Base-by-base conservation (phyloP, 2,113 vertebrate species). In the Calcarius ornatus region DNA sequence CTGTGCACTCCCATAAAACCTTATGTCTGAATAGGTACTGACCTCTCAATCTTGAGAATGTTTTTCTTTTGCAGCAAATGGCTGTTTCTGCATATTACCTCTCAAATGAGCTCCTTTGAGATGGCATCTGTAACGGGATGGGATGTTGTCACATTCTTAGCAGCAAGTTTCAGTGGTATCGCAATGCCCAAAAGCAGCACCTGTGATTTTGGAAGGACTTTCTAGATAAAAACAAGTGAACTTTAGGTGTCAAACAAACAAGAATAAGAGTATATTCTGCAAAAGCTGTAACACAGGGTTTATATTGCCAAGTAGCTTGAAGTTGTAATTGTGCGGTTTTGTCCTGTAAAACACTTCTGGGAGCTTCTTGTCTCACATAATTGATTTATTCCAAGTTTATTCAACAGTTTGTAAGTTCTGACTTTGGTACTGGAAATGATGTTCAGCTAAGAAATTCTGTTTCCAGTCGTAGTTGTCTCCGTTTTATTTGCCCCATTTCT, bases 1-100 rank as follows among this genome's bases (percentile, higher is more conserved):
- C 38, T 83, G 65, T 90, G 77, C 45, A 35, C 78, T 82, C 73
- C 86, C 86, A 72, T 96, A 89, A 95, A 95, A 92, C 73, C 38
- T 79, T 42, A 47, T 82, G 54, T 69, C 84, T 83, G 83, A 75
- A 65, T 68, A 81, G 72, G 37, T 57, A 70, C 23, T 91, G 91
- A 90, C 93, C 80, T 95, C 91, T 90, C 70, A 80, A 89, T 95
- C 68, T 86, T 60, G 23, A 85, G 71, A 83, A 75, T 17, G 3
- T 83, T 88, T 69, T 81, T 93, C 79, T 92, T 96, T 53, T 75
- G 65, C 40, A 72, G 80, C 37, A 81, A 88, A 81, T 77, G 77
- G n/a, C 88, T 81, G 30, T 88, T 93, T 83, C 64, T 93, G 60
- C 76, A 23, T 92, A 56, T 92, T 75, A 71, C 35, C 37, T 88